phyloP scores from a whole-genome alignment of 2,797 vertebrate genomes.

The Acanthiza pusilla region DNA sequence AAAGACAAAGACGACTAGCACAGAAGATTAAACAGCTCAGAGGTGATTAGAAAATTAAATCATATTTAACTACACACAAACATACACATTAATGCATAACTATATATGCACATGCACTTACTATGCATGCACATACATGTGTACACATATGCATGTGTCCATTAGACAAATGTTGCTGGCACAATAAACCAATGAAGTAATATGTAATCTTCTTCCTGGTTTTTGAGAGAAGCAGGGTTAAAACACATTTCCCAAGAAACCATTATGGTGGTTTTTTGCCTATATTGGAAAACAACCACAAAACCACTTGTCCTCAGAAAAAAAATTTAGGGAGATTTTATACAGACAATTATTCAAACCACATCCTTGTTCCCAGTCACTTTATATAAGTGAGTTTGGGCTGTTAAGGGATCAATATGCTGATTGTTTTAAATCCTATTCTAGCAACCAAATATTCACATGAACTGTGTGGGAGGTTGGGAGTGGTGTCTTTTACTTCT shows the following conservation, averaged over 20 bases:
- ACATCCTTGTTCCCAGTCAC: not conserved
- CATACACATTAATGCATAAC: not conserved
- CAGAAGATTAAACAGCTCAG: not conserved
- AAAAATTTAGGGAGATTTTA: not conserved
- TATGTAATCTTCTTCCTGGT: not conserved
- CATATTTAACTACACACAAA: not conserved
- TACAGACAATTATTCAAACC: not conserved
- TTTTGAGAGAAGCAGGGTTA: not conserved
- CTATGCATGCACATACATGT: not conserved
- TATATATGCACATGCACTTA: not conserved
- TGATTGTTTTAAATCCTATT: not conserved
- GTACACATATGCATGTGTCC: accelerated
- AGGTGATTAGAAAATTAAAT: not conserved
- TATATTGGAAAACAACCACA: not conserved
- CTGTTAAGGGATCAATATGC: not conserved
- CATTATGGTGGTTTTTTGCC: not conserved
- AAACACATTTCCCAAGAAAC: not conserved
- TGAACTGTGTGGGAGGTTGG: not conserved
- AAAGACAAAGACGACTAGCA: not conserved
- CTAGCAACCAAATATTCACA: not conserved
- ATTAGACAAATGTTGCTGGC: not conserved
- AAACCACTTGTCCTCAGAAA: not conserved
- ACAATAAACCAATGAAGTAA: not conserved
- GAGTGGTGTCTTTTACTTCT: not conserved
- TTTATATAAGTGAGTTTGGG: not conserved